Evolutionary conservation across 2,888 invertebrate species (phyloP).

Genomic region (Diarsia mendica): DNA sequence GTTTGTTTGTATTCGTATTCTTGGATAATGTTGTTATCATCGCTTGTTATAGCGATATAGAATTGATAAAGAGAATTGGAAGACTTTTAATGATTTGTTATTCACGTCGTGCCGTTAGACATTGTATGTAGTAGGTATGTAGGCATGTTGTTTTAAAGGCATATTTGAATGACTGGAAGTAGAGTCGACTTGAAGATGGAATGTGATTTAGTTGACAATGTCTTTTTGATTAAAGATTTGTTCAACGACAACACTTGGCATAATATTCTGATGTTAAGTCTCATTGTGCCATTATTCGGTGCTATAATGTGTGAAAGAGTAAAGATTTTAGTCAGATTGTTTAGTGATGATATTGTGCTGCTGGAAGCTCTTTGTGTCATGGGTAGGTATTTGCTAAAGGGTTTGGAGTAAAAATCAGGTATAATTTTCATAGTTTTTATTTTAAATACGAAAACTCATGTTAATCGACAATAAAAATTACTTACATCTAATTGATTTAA

Average conservation of each 20-base stretch:
- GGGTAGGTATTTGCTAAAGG: slow-evolving; percentile 9
- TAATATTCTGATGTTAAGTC: slow-evolving; percentile 6
- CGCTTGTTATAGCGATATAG: not conserved
- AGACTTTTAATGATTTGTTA: not conserved
- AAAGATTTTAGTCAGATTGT: not conserved
- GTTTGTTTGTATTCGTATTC: slow-evolving; percentile 31
- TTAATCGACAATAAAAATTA: slow-evolving; percentile 81
- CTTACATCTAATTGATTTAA: slow-evolving; percentile 81
- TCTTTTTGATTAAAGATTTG: not conserved
- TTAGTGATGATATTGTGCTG: not conserved
- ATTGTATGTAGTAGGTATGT: too few species aligned
- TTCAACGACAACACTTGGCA: not conserved
- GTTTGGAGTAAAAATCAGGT: slow-evolving; percentile 38
- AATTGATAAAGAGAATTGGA: not conserved
- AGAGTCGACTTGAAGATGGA: not conserved
- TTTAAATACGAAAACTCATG: slow-evolving; percentile 79
- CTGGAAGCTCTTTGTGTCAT: not conserved
- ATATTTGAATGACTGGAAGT: not conserved
- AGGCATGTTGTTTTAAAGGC: not conserved
- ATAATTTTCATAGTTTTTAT: slow-evolving; percentile 74
- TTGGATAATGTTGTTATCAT: not conserved
- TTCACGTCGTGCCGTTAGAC: not conserved
- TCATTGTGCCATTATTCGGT: not conserved
- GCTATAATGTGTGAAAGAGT: not conserved
- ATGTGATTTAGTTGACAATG: not conserved